Conservation (phyloP, 2,888 invertebrate genomes). For the Azorinus chamasolen region DNA sequence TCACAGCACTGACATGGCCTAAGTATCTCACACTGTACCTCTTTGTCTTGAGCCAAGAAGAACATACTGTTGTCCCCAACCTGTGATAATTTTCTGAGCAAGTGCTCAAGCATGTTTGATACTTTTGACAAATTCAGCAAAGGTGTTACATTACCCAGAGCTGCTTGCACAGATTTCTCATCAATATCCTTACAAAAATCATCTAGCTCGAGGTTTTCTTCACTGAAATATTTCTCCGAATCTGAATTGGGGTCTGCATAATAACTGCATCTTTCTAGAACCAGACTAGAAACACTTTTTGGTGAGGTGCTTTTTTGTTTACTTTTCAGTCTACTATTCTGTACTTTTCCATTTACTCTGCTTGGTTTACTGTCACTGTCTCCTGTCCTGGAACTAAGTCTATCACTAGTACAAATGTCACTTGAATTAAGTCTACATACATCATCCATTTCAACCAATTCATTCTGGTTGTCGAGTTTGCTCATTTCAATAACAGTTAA, state of each 20-base stretch:
- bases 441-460: slow-evolving; percentile 77
- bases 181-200: slow-evolving; percentile 10
- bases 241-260: no score
- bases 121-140: slow-evolving; percentile 55
- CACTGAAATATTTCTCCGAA: neutral
- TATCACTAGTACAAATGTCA: neutral
- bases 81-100: slow-evolving; percentile 46
- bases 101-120: slow-evolving; percentile 28
- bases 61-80: slow-evolving; percentile 42
- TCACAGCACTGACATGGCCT: no score
- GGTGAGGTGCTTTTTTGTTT: no score
- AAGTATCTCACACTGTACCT: slow-evolving; percentile 61
- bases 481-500: slow-evolving; percentile 83
- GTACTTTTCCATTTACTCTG: neutral
- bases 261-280: no score
- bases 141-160: slow-evolving; percentile 55
- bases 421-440: slow-evolving; percentile 31
- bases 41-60: slow-evolving; percentile 65
- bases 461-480: slow-evolving; percentile 82
- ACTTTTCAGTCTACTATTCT: neutral
- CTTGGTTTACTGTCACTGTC: no score
- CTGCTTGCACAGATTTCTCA: slow-evolving; percentile 19
- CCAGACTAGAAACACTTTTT: no score
- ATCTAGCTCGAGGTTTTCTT: slow-evolving; percentile 4
- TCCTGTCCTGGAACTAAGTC: no score